phyloP scores from a whole-genome alignment of 2,113 vertebrate genomes.

The Paralichthys olivaceus region DNA sequence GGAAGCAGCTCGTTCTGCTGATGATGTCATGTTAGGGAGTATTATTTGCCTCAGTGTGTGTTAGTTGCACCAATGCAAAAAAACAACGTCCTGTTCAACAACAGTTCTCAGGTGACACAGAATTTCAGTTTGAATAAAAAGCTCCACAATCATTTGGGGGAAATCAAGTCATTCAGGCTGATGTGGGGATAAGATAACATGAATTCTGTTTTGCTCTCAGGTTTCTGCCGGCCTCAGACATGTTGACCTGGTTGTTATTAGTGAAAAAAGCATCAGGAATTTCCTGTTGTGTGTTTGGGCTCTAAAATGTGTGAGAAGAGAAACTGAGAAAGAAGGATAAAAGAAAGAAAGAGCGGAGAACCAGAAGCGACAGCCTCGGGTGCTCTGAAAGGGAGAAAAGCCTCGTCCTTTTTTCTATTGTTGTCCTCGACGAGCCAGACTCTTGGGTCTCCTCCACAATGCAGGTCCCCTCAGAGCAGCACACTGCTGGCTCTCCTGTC shows the following conservation, averaged over 20 bases:
- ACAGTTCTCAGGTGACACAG: not conserved
- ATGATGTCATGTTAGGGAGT: constrained; percentile 33
- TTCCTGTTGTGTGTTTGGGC: constrained; percentile 23
- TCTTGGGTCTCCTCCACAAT: constrained; percentile 72
- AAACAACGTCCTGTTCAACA: constrained; percentile 1
- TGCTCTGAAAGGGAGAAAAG: constrained; percentile 53
- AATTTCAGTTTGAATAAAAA: constrained; percentile 38
- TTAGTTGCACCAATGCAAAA: constrained; percentile 2
- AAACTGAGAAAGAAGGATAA: constrained; percentile 17
- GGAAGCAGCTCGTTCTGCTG: constrained; percentile 17
- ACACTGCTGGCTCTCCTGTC: constrained; percentile 75
- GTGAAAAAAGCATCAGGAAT: constrained; percentile 6
- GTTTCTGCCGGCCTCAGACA: constrained; percentile 24
- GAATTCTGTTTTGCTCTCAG: not conserved
- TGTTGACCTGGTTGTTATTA: constrained; percentile 20
- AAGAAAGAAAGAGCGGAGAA: constrained; percentile 26
- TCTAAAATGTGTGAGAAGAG: constrained; percentile 29
- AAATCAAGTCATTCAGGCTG: constrained; percentile 1
- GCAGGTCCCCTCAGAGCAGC: constrained; percentile 70
- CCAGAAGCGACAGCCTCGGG: constrained; percentile 39
- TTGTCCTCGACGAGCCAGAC: constrained; percentile 68
- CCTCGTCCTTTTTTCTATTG: constrained; percentile 53
- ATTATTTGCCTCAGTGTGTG: not conserved
- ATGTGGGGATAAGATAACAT: not conserved
- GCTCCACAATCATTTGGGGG: constrained; percentile 3